Evolutionary conservation across 1,140 invertebrate genomes (phyloP).

Genomic region (Phocides pigmalion): DNA sequence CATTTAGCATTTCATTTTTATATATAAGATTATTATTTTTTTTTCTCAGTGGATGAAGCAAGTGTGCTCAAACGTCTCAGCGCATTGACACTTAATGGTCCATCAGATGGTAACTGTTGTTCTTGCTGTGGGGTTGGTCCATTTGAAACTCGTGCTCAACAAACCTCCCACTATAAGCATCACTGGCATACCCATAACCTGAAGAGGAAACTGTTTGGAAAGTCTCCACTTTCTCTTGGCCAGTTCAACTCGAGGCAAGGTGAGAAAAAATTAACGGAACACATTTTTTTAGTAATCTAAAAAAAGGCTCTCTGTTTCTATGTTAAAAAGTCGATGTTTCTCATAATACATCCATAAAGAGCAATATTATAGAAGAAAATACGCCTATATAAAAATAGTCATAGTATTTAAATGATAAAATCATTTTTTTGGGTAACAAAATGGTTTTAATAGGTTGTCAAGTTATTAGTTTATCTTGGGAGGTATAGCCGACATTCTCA

Average conservation of each 20-base stretch:
- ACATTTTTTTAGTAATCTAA: too few species aligned
- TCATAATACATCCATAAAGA: too few species aligned
- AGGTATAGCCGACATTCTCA: too few species aligned
- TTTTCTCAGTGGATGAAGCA: constrained; percentile 66
- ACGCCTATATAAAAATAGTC: too few species aligned
- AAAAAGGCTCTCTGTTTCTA: too few species aligned
- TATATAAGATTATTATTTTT: neutral
- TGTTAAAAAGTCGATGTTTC: too few species aligned
- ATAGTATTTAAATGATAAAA: too few species aligned
- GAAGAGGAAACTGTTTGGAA: constrained; percentile 78
- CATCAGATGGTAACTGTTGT: constrained; percentile 68
- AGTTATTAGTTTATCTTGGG: too few species aligned
- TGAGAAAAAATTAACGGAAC: constrained; percentile 40
- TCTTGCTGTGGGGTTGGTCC: constrained; percentile 79
- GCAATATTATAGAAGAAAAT: too few species aligned
- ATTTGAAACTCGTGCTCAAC: constrained; percentile 68
- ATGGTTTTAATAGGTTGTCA: too few species aligned
- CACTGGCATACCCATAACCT: constrained; percentile 81
- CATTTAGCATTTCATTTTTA: too few species aligned
- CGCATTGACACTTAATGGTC: constrained; percentile 64
- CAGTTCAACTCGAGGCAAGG: constrained; percentile 74
- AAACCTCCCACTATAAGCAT: constrained; percentile 79
- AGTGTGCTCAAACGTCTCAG: constrained; percentile 75
- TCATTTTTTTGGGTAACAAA: too few species aligned
- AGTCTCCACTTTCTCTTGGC: constrained; percentile 58